Evolutionary conservation across 2,113 vertebrate species (phyloP), one percentile per base, ranked within the genome.

Genomic region (Mastomys natalensis): DNA sequence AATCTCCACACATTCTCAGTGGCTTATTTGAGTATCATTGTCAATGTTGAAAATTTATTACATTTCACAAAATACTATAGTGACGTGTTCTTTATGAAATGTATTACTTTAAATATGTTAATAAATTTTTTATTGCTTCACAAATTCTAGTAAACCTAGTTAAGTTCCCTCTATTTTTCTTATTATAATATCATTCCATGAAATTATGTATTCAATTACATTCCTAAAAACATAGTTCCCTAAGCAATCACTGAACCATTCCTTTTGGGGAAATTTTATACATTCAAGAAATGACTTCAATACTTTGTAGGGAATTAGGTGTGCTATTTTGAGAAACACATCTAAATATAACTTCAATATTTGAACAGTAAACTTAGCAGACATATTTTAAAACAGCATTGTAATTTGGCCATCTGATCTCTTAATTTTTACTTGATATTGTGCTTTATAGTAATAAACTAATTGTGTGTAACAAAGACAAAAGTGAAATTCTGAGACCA

Each of bases 11-110:
- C 22, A 5, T 55, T 93, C 91, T 19, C 73, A 87, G 81, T 84
- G 95, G 37, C 68, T 94, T 94, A 81, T 34, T 92, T 55, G 53
- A 2, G 55, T 97, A 76, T 92, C 22, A 73, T 40, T 95, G 70
- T 87, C n/a, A 94, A 84, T 86, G 5, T 1, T 91, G 5, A 10
- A 72, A 66, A 93, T 62, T 91, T 87, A 96, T 84, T 94, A 55
- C 10, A 82, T 87, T 91, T n/a, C 80, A 24, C 72, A 89, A 17
- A 87, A 91, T 94, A 89, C 64, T 7, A 43, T 22, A 70, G 37
- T 51, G 53, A 96, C 43, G 62, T 84, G 74, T 5, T 82, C 55
- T 80, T 73, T 87, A 60, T 81, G 88, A 91, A 90, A 45, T 6
- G 5, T 66, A 53, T 66, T 85, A 2, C 26, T 89, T n/a, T 87